Evolutionary conservation across 2,797 vertebrate species (phyloP).

Genomic region (Acomys russatus): DNA sequence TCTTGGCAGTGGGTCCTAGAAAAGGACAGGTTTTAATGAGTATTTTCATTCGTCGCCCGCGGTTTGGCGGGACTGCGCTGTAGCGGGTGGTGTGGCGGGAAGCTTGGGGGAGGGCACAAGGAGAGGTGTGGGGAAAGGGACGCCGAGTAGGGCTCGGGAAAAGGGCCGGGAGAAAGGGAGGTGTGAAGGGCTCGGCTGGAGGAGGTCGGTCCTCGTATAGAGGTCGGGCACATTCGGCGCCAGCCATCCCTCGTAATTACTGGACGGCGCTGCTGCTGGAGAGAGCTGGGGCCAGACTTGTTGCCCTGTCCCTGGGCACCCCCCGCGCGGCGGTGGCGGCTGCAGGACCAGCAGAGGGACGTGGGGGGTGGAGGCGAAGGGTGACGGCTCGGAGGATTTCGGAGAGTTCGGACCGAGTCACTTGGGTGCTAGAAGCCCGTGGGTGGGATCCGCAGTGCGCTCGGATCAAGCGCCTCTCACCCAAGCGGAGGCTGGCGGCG

Average conservation of each 20-base stretch:
- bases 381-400: not conserved
- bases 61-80: conserved; percentile 70
- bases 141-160: not conserved
- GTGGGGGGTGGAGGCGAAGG: not conserved
- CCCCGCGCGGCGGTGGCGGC: not conserved
- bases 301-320: no score
- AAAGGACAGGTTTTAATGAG: conserved; percentile 80
- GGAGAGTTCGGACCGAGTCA: not conserved
- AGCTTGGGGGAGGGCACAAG: not conserved
- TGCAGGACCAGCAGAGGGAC: not conserved
- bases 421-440: not conserved
- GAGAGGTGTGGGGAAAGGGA: not conserved
- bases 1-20: conserved; percentile 70
- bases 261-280: conserved; percentile 72
- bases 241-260: conserved; percentile 50
- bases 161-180: not conserved
- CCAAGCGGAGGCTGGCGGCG: conserved; percentile 71
- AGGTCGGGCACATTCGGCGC: conserved; percentile 39
- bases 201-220: conserved; percentile 6
- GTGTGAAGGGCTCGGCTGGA: conserved; percentile 76
- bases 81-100: conserved; percentile 18
- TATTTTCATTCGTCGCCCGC: conserved; percentile 77
- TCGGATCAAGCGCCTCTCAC: conserved; percentile 42
- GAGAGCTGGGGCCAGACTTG: not conserved
- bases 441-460: conserved; percentile 19